Conservation (phyloP, 2,113 vertebrate genomes). For the Tretioscincus oriximinensis region DNA sequence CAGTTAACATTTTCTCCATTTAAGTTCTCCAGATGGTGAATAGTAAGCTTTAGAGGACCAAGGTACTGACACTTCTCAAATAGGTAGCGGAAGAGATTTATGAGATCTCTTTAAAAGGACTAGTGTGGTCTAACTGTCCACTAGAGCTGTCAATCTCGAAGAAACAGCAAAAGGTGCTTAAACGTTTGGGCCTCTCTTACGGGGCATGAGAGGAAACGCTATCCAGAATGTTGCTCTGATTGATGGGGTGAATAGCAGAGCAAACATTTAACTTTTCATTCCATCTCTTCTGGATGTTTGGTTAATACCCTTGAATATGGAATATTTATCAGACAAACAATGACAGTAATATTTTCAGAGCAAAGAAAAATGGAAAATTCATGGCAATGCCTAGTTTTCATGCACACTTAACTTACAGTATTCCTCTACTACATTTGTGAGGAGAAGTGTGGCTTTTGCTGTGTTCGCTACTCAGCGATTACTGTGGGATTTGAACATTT, state of each 20-base stretch:
- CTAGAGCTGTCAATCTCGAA: constrained; percentile 27
- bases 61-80: constrained; percentile 57
- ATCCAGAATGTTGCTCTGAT: constrained; percentile 34
- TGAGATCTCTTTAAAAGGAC: constrained; percentile 37
- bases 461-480: neutral
- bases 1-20: constrained; percentile 49
- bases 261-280: constrained; percentile 50
- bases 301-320: constrained; percentile 40
- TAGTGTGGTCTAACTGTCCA: constrained; percentile 42
- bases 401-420: constrained; percentile 30
- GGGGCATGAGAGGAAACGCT: constrained; percentile 12
- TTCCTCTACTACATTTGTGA: constrained; percentile 14
- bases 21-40: constrained; percentile 59
- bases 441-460: neutral
- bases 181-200: constrained; percentile 8
- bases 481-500: constrained; percentile 19
- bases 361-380: constrained; percentile 35
- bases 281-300: constrained; percentile 27
- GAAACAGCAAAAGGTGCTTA: constrained; percentile 31
- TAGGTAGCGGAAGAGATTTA: constrained; percentile 39
- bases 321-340: constrained; percentile 36
- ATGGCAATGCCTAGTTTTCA: neutral
- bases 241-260: constrained; percentile 23
- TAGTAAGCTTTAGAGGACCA: constrained; percentile 59
- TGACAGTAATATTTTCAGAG: constrained; percentile 36